Evolutionary conservation across 2,113 vertebrate genomes (phyloP), one percentile per base, ranked within the genome.

Genomic region (Peromyscus polionotus): DNA sequence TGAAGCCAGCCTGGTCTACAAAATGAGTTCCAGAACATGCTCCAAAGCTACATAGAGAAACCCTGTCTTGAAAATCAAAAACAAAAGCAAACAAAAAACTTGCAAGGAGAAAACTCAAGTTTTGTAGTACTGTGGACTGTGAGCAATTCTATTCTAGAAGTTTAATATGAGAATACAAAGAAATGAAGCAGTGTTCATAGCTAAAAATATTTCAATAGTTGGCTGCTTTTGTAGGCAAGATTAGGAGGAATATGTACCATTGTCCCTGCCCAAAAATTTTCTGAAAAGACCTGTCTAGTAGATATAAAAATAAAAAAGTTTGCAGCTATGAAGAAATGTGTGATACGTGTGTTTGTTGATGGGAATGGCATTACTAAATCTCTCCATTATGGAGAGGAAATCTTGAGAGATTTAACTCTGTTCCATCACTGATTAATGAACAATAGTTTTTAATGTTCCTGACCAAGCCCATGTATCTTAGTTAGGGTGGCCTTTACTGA

Each of bases 91-190:
- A 51, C 51, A 51, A 51, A 51, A 51, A 51, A 51, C 10, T 11
- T 11, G 10, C 51, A 10, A 51, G 51, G 51, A 51, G 51, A 9
- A 19, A 87, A 75, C 89, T 68, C 89, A 94, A 59, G 83, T 97
- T 95, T 93, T 72, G 48, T 95, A 92, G 51, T 57, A 14, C 89
- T 93, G 33, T 42, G 87, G 89, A 95, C 93, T 96, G 86, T 88
- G 72, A 94, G 93, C 86, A 68, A 89, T 83, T 88, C 42, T 96
- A 94, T 90, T 92, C 39, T 80, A 90, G 92, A 96, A 95, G 68
- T 96, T 96, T 88, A 83, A 90, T 94, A 42, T 81, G 86, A 95
- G 76, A 90, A 70, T 92, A 73, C 36, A 84, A 95, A 87, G 77
- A 95, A 94, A 31, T 61, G 36, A 95, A 90, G 88, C 8, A 36